A percentile compares a stretch with the other conserved stretches of the same genome.
phyloP scores from a whole-genome alignment of 2,797 vertebrate genomes.

The Anomalospiza imberbis region DNA sequence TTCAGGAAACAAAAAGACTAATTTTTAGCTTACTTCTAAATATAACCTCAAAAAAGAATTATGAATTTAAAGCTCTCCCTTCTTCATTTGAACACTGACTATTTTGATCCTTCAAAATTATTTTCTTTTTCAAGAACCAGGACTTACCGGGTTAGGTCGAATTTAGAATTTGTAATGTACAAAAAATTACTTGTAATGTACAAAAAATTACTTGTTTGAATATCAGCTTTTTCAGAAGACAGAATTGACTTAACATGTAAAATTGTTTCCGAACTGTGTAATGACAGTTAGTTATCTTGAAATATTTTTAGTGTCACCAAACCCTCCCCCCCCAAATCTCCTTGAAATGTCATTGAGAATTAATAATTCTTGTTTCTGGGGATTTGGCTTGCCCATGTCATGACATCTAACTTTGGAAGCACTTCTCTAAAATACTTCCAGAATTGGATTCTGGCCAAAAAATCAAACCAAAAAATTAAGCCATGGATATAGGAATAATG shows the following conservation, averaged over 20 bases:
- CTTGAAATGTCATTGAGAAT: neutral
- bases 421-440: neutral
- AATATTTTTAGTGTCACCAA: neutral
- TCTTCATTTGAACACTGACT: neutral
- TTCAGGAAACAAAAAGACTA: neutral
- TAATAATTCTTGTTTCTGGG: neutral
- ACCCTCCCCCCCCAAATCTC: accelerated
- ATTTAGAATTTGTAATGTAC: neutral
- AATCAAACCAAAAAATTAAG: neutral
- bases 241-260: neutral
- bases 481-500: neutral
- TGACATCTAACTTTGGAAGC: neutral
- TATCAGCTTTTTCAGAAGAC: neutral
- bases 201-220: neutral
- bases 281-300: neutral
- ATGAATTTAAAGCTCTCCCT: neutral
- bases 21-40: neutral
- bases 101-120: neutral
- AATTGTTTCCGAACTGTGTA: neutral
- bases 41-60: neutral
- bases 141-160: neutral
- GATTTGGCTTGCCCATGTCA: neutral
- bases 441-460: neutral
- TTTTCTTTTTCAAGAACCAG: neutral
- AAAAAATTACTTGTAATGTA: neutral